Base-by-base conservation (phyloP, 2,888 invertebrate genomes). In the Drosophila merina region DNA sequence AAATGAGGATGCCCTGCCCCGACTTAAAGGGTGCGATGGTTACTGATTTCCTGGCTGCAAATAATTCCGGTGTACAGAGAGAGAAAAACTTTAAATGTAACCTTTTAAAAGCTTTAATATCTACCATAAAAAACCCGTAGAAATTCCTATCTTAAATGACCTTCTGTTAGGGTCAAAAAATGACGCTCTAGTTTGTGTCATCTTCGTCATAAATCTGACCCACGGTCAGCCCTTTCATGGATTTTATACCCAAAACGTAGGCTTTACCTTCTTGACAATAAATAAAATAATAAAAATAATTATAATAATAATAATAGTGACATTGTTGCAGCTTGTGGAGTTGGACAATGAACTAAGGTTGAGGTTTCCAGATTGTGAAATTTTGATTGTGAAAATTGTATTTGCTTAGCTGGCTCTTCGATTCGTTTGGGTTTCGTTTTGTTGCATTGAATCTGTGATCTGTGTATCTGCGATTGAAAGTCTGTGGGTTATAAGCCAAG, bases 291-390 rank as follows among this genome's bases (percentile, higher is more conserved):
- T 20, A 14, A 44, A 10, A 14, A 58, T 50, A 44, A 58, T 50
- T 50, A 50, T 12, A 30, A 30, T 56, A 57, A 38, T 51, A 12
- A 48, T 33, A 60, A 60, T 20, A 36, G 71, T 69, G 67, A 79
- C 79, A 83, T 63, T 74, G 74, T 66, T 79, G 69, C 51, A 54
- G 45, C 52, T 36, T 31, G 7, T 12, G 5, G 40, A 14, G 40
- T 20, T 33, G n/a, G n/a, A 36, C 36, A 36, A 36, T 36, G 36
- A 70, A 40, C 72, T 63, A 67, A 67, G 67, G 63, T 59, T 71
- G 67, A 49, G 71, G 63, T 44, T 59, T 33, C 20, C 30, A 14
- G 12, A 47, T 59, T 68, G 47, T 59, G 50, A 49, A 59, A 68
- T 72, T 12, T 1, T n/a, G n/a, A n/a, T n/a, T n/a, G n/a, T n/a